Evolutionary conservation across 2,888 invertebrate species (phyloP).

Genomic region (Cephus rjabovi): DNA sequence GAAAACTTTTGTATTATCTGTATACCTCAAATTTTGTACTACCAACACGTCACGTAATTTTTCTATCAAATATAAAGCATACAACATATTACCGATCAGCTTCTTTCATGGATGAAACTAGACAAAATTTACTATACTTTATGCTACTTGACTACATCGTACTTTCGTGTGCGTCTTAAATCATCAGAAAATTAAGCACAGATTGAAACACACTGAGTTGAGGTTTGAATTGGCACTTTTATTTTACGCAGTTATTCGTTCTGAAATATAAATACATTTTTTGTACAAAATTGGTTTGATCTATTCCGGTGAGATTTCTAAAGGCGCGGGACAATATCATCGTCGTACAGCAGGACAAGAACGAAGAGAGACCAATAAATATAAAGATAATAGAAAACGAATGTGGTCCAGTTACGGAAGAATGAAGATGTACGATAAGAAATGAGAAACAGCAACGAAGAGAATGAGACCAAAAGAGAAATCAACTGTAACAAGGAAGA

Average conservation of each 20-base stretch:
- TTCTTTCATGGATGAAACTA: neutral
- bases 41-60: neutral
- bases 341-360: neutral
- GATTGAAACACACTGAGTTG: conserved; percentile 32
- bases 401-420: conserved; percentile 5
- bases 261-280: conserved; percentile 41
- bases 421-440: conserved; percentile 3
- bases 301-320: conserved; percentile 42
- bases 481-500: conserved; percentile 16
- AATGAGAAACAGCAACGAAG: conserved; percentile 6
- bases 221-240: conserved; percentile 60
- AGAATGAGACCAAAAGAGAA: neutral
- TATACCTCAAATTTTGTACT: neutral
- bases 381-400: conserved; percentile 14
- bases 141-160: neutral
- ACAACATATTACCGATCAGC: neutral
- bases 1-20: neutral
- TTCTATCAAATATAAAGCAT: neutral
- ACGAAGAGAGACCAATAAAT: neutral
- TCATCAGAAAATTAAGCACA: conserved; percentile 18
- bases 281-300: conserved; percentile 37
- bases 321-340: conserved; percentile 1
- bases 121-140: neutral
- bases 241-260: conserved; percentile 48
- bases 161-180: neutral